Evolutionary conservation across 2,888 invertebrate genomes (phyloP).

Genomic region (Polia nebulosa): DNA sequence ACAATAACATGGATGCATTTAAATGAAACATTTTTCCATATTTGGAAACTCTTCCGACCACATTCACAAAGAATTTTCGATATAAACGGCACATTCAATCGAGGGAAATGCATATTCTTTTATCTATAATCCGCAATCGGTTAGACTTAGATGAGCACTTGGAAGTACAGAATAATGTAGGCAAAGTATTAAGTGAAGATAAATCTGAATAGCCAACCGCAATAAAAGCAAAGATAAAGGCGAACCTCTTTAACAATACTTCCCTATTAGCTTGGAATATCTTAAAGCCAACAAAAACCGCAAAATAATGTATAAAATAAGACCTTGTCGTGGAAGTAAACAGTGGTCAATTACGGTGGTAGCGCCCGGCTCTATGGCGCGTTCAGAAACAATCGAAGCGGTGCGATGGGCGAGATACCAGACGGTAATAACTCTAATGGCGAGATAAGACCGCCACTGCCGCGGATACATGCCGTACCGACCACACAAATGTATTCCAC

Average conservation of each 20-base stretch:
- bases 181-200: slow-evolving; percentile 11
- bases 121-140: slow-evolving; percentile 1
- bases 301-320: slow-evolving; percentile 85
- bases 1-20: slow-evolving; percentile 20
- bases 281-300: slow-evolving; percentile 76
- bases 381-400: slow-evolving; percentile 90
- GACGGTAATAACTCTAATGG: slow-evolving; percentile 90
- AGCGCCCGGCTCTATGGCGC: slow-evolving; percentile 85
- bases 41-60: neutral
- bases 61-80: neutral
- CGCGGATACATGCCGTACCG: slow-evolving; percentile 80
- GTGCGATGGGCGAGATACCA: slow-evolving; percentile 89
- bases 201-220: slow-evolving; percentile 37
- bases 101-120: neutral
- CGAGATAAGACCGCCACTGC: slow-evolving; percentile 88
- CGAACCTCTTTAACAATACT: slow-evolving; percentile 69
- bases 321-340: slow-evolving; percentile 87
- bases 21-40: slow-evolving; percentile 9
- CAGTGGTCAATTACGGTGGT: slow-evolving; percentile 90
- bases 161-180: neutral
- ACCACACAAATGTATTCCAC: slow-evolving; percentile 74
- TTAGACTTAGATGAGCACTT: slow-evolving; percentile 5
- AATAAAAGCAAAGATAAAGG: slow-evolving; percentile 63
- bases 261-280: slow-evolving; percentile 73
- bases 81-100: neutral